These are phyloP conservation scores for Steinernema khuongi DNA, from an alignment of 1,140 invertebrate species.

Conservation along the genomic window DNA sequence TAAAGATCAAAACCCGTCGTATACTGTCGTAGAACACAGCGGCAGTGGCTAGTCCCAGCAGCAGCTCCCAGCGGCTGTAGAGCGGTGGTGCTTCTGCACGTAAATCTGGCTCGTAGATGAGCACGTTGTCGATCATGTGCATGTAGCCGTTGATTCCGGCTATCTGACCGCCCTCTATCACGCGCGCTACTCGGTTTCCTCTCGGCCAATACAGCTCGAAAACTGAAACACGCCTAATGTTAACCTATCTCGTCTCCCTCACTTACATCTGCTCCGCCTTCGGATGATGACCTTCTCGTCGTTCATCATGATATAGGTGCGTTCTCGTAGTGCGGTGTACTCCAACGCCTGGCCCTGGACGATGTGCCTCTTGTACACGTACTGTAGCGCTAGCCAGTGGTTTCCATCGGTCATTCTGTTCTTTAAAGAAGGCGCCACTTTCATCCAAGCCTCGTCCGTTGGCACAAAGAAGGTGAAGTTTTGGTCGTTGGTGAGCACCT, in stretches of 20 bases:
- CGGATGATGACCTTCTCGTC: constrained; percentile 58
- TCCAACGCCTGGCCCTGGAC: constrained; percentile 51
- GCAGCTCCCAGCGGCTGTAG: background rate
- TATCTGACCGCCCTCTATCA: constrained; percentile 57
- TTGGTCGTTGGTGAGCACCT: constrained; percentile 66
- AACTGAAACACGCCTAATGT: constrained; percentile 41
- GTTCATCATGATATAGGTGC: constrained; percentile 58
- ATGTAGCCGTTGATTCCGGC: constrained; percentile 58
- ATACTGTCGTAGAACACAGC: background rate
- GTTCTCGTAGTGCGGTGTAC: constrained; percentile 54
- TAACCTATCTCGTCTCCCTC: background rate
- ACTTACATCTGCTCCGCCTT: constrained; percentile 55
- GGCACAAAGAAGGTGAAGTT: constrained; percentile 87
- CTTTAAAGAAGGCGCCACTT: constrained; percentile 46
- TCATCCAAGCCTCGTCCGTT: constrained; percentile 71
- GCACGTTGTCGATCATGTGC: constrained; percentile 44
- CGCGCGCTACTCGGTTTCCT: constrained; percentile 53
- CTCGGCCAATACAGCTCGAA: constrained; percentile 58
- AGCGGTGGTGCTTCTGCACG: constrained; percentile 14
- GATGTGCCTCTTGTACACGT: constrained; percentile 56
- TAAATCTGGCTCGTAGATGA: constrained; percentile 43
- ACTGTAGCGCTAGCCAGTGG: constrained; percentile 56
- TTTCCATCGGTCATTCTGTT: constrained; percentile 51
- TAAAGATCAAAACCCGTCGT: background rate
- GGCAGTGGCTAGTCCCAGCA: background rate